Evolutionary conservation across 2,888 invertebrate species (phyloP).

Genomic region (Melanostoma scalare): DNA sequence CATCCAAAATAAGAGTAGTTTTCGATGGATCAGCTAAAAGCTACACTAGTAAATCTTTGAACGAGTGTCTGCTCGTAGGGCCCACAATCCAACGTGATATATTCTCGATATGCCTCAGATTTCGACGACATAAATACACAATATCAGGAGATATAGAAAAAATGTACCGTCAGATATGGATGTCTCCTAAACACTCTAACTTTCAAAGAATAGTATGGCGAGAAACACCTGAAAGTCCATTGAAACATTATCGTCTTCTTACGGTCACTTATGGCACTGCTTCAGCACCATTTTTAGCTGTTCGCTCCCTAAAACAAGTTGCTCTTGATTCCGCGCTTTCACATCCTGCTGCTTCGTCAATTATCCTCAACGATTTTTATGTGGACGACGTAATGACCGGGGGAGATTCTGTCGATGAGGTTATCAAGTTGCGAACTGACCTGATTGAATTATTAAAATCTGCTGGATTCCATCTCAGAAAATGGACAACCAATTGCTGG

Average conservation of each 20-base stretch:
- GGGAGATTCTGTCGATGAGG: background rate
- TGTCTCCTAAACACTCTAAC: background rate
- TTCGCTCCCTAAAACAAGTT: background rate
- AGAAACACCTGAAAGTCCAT: background rate
- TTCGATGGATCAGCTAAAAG: no score
- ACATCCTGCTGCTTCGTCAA: background rate
- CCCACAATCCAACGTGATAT: slow-evolving; percentile 4
- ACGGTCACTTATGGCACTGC: background rate
- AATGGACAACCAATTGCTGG: no score
- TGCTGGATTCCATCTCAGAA: no score
- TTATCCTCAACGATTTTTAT: slow-evolving; percentile 1
- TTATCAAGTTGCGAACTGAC: no score
- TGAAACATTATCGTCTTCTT: background rate
- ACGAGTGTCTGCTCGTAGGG: no score
- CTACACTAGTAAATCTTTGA: no score
- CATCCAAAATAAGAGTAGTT: no score
- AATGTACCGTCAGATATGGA: slow-evolving; percentile 24
- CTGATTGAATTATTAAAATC: no score
- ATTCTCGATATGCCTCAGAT: slow-evolving; percentile 1
- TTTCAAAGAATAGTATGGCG: slow-evolving; percentile 13
- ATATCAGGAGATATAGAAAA: background rate
- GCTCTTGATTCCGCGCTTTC: background rate
- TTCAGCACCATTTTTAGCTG: background rate
- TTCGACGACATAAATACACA: slow-evolving; percentile 3
- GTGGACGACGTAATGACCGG: slow-evolving; percentile 6